Percentiles rank a stretch among this genome's conserved stretches.
These are phyloP conservation scores for Microtus montanus DNA, from an alignment of 2,113 vertebrate genomes.

Conservation along the genomic window DNA sequence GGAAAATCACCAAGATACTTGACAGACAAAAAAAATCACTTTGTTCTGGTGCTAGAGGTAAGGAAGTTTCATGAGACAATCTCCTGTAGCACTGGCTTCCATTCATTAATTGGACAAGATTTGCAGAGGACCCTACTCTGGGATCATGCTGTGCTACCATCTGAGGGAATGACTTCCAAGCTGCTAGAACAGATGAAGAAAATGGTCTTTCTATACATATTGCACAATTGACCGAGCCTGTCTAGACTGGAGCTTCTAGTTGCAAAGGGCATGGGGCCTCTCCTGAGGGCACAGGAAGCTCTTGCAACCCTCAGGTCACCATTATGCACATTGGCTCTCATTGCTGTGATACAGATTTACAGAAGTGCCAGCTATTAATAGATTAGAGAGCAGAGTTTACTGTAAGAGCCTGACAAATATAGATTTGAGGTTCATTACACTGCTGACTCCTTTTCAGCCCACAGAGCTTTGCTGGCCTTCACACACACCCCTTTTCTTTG, in stretches of 20 bases:
- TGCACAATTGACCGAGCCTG: background rate
- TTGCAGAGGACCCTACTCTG: background rate
- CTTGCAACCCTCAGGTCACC: background rate
- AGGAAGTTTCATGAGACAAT: background rate
- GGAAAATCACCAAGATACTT: background rate
- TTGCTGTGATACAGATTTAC: conserved; percentile 61
- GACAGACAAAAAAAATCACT: background rate
- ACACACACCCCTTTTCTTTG: background rate
- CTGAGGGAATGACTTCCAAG: background rate
- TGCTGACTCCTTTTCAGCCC: conserved; percentile 64
- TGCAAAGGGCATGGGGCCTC: background rate
- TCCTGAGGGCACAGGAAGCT: conserved; percentile 46
- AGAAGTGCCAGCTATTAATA: conserved; percentile 78
- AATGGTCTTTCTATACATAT: background rate
- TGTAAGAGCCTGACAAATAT: conserved; percentile 76
- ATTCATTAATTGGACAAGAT: background rate
- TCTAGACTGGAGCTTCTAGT: background rate
- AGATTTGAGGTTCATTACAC: conserved; percentile 72
- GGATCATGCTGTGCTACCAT: background rate
- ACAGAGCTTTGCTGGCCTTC: conserved; percentile 60
- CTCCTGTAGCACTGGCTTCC: background rate
- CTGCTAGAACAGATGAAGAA: background rate
- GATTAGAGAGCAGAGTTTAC: conserved; percentile 72
- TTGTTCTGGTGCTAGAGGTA: background rate
- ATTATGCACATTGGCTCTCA: conserved; percentile 51